Conservation (phyloP, 1,140 invertebrate genomes). For the Pseudomyrmex sp. region DNA sequence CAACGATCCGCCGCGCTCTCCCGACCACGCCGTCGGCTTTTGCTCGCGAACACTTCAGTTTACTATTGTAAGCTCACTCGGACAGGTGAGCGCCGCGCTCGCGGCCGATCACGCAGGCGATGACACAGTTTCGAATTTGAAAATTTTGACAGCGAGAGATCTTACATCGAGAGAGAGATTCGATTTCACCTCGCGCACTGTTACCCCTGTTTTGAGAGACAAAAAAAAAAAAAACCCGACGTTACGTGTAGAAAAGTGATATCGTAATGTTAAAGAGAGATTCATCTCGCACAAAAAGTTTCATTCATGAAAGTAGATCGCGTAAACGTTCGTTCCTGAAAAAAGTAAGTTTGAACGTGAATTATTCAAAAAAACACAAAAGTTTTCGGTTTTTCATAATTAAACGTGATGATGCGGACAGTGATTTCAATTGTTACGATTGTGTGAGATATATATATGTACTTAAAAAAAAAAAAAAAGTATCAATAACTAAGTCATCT, state of each 20-base stretch:
- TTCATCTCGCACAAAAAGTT: not conserved
- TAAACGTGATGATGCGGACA: not conserved
- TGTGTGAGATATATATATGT: not conserved
- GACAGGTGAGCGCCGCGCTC: conserved; percentile 64
- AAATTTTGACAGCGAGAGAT: conserved; percentile 18
- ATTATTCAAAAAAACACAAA: too few species aligned
- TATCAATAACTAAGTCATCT: not conserved
- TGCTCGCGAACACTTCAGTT: conserved; percentile 66
- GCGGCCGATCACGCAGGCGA: not conserved
- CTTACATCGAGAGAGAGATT: conserved; percentile 1
- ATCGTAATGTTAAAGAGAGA: not conserved
- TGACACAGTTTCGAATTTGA: conserved; percentile 20
- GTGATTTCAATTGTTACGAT: not conserved
- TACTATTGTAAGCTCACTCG: conserved; percentile 62
- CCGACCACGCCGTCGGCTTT: conserved; percentile 51
- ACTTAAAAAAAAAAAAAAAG: not conserved
- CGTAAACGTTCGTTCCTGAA: not conserved
- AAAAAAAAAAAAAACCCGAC: not conserved
- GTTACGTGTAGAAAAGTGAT: not conserved
- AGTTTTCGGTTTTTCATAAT: too few species aligned
- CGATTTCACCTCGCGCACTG: not conserved
- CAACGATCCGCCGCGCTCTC: conserved; percentile 62
- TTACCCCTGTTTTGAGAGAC: not conserved
- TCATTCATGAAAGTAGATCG: not conserved
- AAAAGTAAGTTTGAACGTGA: not conserved